Evolutionary conservation across 1,140 invertebrate species (phyloP).

Genomic region (Zaprionus vittiger): DNA sequence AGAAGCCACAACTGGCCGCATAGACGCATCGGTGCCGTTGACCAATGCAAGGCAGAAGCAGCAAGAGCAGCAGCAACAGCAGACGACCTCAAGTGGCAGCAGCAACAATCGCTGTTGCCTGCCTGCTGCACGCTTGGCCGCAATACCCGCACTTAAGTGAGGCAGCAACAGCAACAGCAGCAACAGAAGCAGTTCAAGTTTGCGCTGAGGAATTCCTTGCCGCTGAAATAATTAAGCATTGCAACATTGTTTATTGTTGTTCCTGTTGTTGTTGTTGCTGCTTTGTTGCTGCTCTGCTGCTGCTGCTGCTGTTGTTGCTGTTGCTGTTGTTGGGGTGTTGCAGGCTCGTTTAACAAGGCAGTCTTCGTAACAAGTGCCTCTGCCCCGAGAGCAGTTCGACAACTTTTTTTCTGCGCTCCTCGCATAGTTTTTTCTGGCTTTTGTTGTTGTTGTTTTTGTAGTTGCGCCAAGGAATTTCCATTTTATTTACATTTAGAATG

Average conservation of each 20-base stretch:
- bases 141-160: constrained; percentile 52
- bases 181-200: constrained; percentile 79
- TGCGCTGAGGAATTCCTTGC: constrained; percentile 78
- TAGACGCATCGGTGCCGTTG: constrained; percentile 77
- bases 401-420: constrained; percentile 62
- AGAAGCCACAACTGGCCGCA: constrained; percentile 49
- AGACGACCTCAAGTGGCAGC: constrained; percentile 77
- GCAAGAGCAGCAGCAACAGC: constrained; percentile 34
- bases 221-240: constrained; percentile 83
- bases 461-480: constrained; percentile 67
- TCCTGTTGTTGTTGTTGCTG: constrained; percentile 39
- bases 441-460: constrained; percentile 19
- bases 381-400: constrained; percentile 63
- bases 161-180: constrained; percentile 29
- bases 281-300: constrained; percentile 41
- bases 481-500: constrained; percentile 78
- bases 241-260: constrained; percentile 81
- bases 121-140: constrained; percentile 63
- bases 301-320: constrained; percentile 39
- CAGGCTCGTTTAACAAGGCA: constrained; percentile 82
- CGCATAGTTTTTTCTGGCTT: constrained; percentile 15
- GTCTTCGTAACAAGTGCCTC: constrained; percentile 79
- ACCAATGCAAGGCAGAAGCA: constrained; percentile 54
- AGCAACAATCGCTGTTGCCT: constrained; percentile 68
- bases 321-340: constrained; percentile 71